Conservation (phyloP, 1,140 invertebrate genomes). For the Trichomalopsis sarcophagae region DNA sequence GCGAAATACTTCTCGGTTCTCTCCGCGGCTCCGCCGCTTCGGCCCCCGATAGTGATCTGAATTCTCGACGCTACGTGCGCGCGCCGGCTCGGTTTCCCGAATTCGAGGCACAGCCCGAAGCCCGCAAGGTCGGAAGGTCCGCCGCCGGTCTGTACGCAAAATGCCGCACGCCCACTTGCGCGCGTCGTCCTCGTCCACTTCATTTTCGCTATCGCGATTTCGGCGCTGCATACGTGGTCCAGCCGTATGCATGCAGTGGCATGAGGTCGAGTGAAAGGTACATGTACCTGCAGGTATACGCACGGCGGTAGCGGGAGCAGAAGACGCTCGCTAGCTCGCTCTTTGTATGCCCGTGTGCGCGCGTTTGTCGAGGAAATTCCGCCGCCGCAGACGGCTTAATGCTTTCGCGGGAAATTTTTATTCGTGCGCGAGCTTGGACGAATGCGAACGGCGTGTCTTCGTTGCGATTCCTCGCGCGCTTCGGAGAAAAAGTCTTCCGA, state of each 20-base stretch:
- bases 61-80: constrained; percentile 54
- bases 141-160: too few species aligned
- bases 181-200: background rate
- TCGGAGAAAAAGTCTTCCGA: background rate
- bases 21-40: background rate
- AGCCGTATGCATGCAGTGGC: background rate
- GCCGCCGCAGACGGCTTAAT: background rate
- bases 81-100: background rate
- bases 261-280: constrained; percentile 12
- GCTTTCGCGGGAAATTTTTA: background rate
- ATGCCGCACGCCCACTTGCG: constrained; percentile 56
- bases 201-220: background rate
- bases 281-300: too few species aligned
- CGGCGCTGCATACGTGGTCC: background rate
- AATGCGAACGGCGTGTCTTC: background rate
- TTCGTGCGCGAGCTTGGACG: background rate
- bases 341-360: too few species aligned
- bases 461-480: background rate
- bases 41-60: constrained; percentile 59
- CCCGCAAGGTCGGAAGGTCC: too few species aligned
- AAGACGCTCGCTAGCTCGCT: background rate
- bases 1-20: background rate
- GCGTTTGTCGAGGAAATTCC: background rate
- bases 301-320: background rate
- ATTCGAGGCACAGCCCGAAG: background rate